Percentiles rank a stretch among this genome's conserved stretches.
These are phyloP conservation scores for Pilophorus perplexus DNA, from an alignment of 2,888 invertebrate species.

Conservation along the genomic window DNA sequence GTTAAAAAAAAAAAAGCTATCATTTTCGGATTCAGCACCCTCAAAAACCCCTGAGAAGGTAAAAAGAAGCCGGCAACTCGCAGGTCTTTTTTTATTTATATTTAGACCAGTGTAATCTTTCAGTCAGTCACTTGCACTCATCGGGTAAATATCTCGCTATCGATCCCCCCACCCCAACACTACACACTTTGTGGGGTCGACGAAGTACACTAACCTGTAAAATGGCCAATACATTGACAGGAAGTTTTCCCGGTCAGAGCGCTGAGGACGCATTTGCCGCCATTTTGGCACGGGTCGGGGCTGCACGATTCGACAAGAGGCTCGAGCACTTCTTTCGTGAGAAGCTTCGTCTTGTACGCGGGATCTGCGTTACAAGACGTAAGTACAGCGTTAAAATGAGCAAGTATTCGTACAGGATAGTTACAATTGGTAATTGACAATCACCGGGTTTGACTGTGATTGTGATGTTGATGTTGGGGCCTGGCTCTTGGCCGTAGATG, in stretches of 20 bases:
- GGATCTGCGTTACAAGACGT: conserved; percentile 49
- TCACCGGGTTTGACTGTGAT: conserved; percentile 61
- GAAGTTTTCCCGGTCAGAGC: conserved; percentile 56
- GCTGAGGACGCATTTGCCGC: conserved; percentile 64
- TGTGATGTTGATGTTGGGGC: conserved; percentile 60
- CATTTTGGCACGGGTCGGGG: conserved; percentile 71
- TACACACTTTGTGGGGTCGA: no score
- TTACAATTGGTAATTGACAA: conserved; percentile 1
- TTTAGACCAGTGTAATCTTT: no score
- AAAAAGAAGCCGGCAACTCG: no score
- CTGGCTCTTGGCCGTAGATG: conserved; percentile 50
- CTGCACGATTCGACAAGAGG: conserved; percentile 65
- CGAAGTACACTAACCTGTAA: conserved; percentile 66
- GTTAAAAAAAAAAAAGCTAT: no score
- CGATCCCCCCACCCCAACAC: no score
- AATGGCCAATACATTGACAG: conserved; percentile 70
- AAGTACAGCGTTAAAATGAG: no score
- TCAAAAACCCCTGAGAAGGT: no score
- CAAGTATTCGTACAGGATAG: no score
- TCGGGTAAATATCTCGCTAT: no score
- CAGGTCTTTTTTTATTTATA: no score
- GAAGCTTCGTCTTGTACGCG: conserved; percentile 51
- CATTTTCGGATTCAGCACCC: no score
- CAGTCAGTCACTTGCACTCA: no score
- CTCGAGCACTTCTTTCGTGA: conserved; percentile 45